Conservation (phyloP, 2,888 invertebrate genomes). For the Stegophylla sp. region DNA sequence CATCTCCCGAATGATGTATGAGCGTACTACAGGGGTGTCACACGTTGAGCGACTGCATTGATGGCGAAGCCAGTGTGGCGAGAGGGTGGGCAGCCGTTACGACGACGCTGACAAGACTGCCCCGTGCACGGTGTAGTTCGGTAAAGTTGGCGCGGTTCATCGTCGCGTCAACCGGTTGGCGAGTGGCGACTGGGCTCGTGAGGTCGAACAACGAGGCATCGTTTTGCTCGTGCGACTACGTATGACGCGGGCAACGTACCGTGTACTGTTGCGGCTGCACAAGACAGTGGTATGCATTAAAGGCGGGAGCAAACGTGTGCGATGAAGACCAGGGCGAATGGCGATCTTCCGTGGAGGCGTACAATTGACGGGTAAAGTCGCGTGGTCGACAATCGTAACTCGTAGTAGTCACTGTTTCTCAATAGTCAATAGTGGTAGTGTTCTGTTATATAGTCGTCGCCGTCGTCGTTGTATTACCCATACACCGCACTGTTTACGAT, state of each 20-base stretch:
- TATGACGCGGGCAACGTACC: not conserved
- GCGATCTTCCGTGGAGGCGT: not conserved
- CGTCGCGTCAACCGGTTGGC: conserved; percentile 23
- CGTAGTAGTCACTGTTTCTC: not conserved
- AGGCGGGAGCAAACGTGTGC: not conserved
- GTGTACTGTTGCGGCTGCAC: not conserved
- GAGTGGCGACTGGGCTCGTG: not conserved
- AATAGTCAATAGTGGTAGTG: not conserved
- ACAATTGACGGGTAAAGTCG: no score
- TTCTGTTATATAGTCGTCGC: no score
- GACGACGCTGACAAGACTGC: not conserved
- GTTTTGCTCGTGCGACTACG: not conserved
- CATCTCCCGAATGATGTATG: conserved; percentile 37
- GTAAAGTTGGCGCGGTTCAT: not conserved
- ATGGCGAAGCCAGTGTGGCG: not conserved
- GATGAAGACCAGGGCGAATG: no score
- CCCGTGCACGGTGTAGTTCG: not conserved
- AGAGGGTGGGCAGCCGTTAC: not conserved
- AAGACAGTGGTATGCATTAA: not conserved
- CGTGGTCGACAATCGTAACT: not conserved
- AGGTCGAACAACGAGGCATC: not conserved
- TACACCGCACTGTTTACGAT: conserved; percentile 24
- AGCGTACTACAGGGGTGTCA: not conserved
- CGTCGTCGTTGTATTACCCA: not conserved
- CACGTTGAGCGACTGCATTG: not conserved